Base-by-base conservation (phyloP, 2,113 vertebrate genomes). In the Pheucticus melanocephalus region DNA sequence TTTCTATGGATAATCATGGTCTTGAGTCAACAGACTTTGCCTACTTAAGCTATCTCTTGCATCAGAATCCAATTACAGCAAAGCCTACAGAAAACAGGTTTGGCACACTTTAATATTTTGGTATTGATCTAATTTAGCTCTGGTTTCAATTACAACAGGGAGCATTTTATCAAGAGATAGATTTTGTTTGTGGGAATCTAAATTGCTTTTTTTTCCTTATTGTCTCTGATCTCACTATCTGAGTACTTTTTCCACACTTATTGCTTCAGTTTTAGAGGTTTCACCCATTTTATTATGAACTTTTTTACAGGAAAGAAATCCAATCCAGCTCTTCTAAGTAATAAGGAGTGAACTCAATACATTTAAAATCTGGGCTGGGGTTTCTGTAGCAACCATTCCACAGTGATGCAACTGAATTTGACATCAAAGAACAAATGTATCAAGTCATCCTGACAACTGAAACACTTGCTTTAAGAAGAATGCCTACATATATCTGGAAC, bases 61-160 rank as follows among this genome's bases (percentile, higher is more conserved):
- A 89, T 94, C 89, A 33, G 27, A 93, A 88, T 96, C 89, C 94
- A 90, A 90, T 96, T 94, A 86, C 61, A 85, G 91, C 77, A 95
- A 96, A 95, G 91, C 84, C 82, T 94, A 84, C 92, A 97, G 92
- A 97, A 97, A 95, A 92, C 92, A 96, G 81, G 88, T 83, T 93
- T 97, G 82, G 86, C 86, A 90, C 40, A 96, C 88, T 96, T 93
- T 76, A 97, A 90, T 92, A 93, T 95, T 97, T 97, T 72, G 21
- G 91, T 97, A 95, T 97, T 96, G 86, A 96, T 95, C 95, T 94
- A 96, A 96, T 97, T 98, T 95, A 97, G 77, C 94, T 97, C 90
- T 97, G 91, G 96, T 94, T 97, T 84, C 85, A 97, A 87, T 76
- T 95, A 97, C 81, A 90, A 81, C 4, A 0, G 73, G 60, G 92